These are phyloP conservation scores for Drosophila ogumai DNA, from an alignment of 1,140 invertebrate genomes.

Conservation along the genomic window DNA sequence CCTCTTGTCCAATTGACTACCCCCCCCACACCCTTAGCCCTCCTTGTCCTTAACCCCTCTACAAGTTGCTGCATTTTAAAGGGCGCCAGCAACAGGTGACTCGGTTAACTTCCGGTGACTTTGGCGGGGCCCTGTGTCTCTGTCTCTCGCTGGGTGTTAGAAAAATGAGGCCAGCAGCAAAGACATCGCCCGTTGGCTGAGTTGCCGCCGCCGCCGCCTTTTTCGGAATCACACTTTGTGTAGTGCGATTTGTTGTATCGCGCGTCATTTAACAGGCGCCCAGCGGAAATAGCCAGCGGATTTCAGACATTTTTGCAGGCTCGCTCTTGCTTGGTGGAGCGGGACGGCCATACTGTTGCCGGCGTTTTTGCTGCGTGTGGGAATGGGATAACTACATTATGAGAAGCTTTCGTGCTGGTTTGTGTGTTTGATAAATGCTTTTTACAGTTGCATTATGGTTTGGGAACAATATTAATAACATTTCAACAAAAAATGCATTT, in stretches of 20 bases:
- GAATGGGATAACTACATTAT: slow-evolving; percentile 7
- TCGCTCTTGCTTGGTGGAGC: slow-evolving; percentile 17
- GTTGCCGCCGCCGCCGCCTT: slow-evolving; percentile 17
- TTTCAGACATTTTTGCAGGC: slow-evolving; percentile 41
- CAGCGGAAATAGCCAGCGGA: slow-evolving; percentile 49
- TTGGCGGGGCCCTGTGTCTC: slow-evolving; percentile 4
- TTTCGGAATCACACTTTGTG: slow-evolving; percentile 62
- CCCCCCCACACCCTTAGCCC: not conserved
- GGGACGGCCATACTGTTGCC: slow-evolving; percentile 17
- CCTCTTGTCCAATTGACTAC: slow-evolving; percentile 54
- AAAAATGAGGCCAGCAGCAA: slow-evolving; percentile 60
- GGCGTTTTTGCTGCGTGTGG: not conserved
- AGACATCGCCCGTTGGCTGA: slow-evolving; percentile 42
- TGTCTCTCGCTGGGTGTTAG: slow-evolving; percentile 20
- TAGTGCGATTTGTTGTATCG: slow-evolving; percentile 81
- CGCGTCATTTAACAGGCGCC: slow-evolving; percentile 74
- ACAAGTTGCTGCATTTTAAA: slow-evolving; percentile 15
- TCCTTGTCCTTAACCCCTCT: not conserved
- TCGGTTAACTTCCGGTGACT: slow-evolving; percentile 1
- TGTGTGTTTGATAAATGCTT: slow-evolving; percentile 27
- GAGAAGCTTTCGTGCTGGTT: not conserved
- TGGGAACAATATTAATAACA: no score
- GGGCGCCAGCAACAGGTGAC: slow-evolving; percentile 29
- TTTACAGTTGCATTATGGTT: not conserved
- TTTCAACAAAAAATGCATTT: no score